Conservation (phyloP, 2,888 invertebrate genomes). For the Panopea generosa region DNA sequence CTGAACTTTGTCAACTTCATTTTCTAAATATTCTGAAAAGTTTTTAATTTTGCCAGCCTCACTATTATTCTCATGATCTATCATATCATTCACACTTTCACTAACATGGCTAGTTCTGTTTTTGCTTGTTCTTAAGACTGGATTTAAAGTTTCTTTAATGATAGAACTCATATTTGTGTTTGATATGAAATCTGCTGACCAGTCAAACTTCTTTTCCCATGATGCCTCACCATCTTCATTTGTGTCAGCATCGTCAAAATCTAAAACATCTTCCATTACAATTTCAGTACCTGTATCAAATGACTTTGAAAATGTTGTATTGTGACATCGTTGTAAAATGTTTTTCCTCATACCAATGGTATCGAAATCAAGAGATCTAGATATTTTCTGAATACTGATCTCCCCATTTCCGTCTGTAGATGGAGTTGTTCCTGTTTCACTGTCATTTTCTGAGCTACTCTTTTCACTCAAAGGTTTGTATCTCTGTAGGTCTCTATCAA, state of each 20-base stretch:
- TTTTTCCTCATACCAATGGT: slow-evolving; percentile 34
- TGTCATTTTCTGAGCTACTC: not conserved
- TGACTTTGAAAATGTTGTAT: slow-evolving; percentile 47
- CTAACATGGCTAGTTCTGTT: too few relatives aligned
- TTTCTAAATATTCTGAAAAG: not conserved
- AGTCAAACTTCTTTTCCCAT: too few relatives aligned
- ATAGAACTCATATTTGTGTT: too few relatives aligned
- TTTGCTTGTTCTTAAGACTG: too few relatives aligned
- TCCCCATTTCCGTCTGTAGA: not conserved
- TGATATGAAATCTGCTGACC: too few relatives aligned
- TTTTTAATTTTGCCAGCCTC: not conserved
- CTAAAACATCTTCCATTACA: not conserved
- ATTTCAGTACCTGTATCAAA: slow-evolving; percentile 21
- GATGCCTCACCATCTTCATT: not conserved
- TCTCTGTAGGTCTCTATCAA: not conserved
- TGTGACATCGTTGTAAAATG: slow-evolving; percentile 36
- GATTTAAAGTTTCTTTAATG: too few relatives aligned
- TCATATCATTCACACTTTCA: too few relatives aligned
- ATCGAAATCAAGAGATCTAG: slow-evolving; percentile 54
- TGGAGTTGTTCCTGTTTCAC: not conserved
- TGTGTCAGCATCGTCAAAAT: not conserved
- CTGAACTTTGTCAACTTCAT: slow-evolving; percentile 1
- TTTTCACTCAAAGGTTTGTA: not conserved
- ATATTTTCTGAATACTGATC: not conserved
- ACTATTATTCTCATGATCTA: not conserved